Evolutionary conservation across 2,888 invertebrate species (phyloP), one percentile per base, ranked within the genome.

Genomic region (Atrina japonica): DNA sequence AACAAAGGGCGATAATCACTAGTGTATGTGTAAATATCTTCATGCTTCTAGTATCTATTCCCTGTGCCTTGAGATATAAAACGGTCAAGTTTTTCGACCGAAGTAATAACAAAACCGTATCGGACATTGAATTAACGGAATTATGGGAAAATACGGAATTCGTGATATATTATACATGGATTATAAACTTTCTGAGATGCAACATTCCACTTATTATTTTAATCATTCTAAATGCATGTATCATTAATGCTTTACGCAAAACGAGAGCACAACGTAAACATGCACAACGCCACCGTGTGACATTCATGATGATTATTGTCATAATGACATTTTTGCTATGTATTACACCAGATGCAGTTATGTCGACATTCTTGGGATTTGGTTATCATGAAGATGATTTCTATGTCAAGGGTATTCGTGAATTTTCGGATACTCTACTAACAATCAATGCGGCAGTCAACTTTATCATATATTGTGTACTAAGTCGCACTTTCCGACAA

Each of bases 241-340:
- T 87, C 21, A 87, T 87, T n/a, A 73, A 76, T n/a, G 78, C 83
- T 3, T 75, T 86, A 18, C 55, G 77, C 7, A 78, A 80, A 50
- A 75, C 80, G 14, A 70, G 82, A 27, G 72, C 76, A 21, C 65
- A 66, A 35, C 69, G 68, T 25, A 45, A 53, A 27, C 61, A 55
- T 41, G 53, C 58, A 21, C 58, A 50, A 9, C 78, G 84, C 35
- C 58, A 50, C 7, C 78, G 83, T 25, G 83, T 88, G 18, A 86
- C 88, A 6, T 61, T 86, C 3, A 87, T 88, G 86, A 79, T 88
- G 61, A 78, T 87, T 21, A 78, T 85, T 47, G 84, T 88, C 21
- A 86, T 88, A 16, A 66, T 88, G n/a, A 78, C 83, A 53, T 88
- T 88, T 76, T 67, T 88, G 25, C 65, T 86, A 27, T 86, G 86